phyloP scores from a whole-genome alignment of 2,113 vertebrate species.

The Nyctibius bracteatus region DNA sequence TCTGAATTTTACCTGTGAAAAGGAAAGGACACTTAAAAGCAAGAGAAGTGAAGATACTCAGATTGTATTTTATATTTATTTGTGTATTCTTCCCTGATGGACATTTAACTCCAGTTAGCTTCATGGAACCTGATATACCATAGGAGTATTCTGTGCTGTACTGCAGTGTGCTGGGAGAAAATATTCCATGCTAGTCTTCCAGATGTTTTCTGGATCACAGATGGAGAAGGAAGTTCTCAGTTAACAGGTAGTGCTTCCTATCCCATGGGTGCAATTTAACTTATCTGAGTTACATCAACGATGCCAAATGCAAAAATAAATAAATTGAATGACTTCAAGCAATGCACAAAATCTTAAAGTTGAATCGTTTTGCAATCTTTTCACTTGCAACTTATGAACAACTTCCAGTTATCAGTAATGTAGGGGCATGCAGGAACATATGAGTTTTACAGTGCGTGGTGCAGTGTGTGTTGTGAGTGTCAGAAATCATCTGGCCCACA shows the following conservation, averaged over 20 bases:
- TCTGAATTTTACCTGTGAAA: neutral
- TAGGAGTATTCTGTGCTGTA: neutral
- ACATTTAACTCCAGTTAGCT: neutral
- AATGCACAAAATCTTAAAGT: neutral
- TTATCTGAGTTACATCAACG: neutral
- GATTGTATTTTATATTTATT: neutral
- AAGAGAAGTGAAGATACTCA: neutral
- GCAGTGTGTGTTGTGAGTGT: neutral
- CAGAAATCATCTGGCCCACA: neutral
- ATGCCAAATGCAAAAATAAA: neutral
- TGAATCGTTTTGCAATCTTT: neutral
- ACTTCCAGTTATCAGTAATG: neutral
- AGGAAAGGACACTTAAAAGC: neutral
- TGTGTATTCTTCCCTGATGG: neutral
- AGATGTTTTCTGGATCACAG: neutral
- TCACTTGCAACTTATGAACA: neutral
- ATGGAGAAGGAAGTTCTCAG: neutral
- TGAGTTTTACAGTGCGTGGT: neutral
- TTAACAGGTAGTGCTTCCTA: neutral
- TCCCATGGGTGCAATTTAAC: neutral
- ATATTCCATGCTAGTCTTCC: neutral
- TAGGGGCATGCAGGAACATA: fast-evolving
- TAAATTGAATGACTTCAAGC: neutral
- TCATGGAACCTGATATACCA: fast-evolving
- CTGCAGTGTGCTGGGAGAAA: neutral